phyloP scores from a whole-genome alignment of 2,888 invertebrate genomes.

The Adelognathus sp. region DNA sequence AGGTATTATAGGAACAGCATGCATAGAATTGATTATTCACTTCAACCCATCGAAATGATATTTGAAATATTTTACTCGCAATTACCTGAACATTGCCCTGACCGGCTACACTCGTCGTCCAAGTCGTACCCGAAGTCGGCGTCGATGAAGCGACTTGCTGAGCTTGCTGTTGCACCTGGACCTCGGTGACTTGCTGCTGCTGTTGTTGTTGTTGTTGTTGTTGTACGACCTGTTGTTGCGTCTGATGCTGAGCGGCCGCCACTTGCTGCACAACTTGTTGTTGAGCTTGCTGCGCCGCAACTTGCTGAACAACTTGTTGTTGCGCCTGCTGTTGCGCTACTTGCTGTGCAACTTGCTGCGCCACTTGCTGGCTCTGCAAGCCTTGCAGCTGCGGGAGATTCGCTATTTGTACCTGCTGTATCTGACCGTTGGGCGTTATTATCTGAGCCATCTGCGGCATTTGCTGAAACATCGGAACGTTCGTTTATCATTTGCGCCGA shows the following conservation, averaged over 20 bases:
- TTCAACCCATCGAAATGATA: too few relatives aligned
- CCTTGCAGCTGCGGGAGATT: conserved; percentile 83
- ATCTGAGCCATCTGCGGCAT: conserved; percentile 90
- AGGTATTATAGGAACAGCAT: too few relatives aligned
- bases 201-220: conserved; percentile 69
- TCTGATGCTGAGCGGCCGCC: conserved; percentile 67
- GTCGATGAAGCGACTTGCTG: conserved; percentile 79
- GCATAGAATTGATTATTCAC: too few relatives aligned
- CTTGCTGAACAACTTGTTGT: conserved; percentile 58
- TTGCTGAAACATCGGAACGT: conserved; percentile 79
- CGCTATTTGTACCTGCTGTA: conserved; percentile 94
- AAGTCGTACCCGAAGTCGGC: conserved; percentile 76
- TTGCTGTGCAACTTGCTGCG: conserved; percentile 73
- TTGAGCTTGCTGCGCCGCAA: conserved; percentile 63
- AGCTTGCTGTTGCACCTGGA: conserved; percentile 76
- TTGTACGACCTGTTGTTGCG: conserved; percentile 67
- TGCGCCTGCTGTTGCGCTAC: conserved; percentile 70
- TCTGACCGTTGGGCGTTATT: conserved; percentile 93
- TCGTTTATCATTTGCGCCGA: neutral
- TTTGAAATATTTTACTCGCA: too few relatives aligned
- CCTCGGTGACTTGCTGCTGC: conserved; percentile 69
- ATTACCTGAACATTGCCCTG: conserved; percentile 78
- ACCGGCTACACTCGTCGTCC: conserved; percentile 78
- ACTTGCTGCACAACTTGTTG: conserved; percentile 72
- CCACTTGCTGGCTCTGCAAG: conserved; percentile 78